Evolutionary conservation across 2,888 invertebrate genomes (phyloP).

Genomic region (Sclerodermus sp.): DNA sequence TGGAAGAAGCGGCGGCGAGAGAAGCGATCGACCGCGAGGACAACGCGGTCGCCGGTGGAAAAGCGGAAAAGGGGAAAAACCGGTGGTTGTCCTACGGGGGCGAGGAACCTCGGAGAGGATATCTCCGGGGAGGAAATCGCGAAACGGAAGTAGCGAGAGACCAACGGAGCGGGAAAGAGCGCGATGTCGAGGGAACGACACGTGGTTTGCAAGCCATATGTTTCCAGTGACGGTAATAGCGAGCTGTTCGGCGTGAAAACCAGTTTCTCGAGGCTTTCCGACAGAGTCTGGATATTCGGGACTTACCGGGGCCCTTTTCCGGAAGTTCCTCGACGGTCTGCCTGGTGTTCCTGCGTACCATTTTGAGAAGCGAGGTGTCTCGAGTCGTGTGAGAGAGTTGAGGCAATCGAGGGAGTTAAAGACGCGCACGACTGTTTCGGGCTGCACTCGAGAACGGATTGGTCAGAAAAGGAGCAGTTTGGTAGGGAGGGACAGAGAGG

Average conservation of each 20-base stretch:
- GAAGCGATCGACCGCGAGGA: too few relatives aligned
- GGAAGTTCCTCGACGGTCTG: slow-evolving; percentile 54
- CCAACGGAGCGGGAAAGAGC: too few relatives aligned
- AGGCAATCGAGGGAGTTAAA: not conserved
- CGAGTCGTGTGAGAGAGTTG: not conserved
- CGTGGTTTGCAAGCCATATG: not conserved
- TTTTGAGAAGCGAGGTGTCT: slow-evolving; percentile 28
- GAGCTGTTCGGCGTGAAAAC: too few relatives aligned
- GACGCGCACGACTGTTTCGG: slow-evolving; percentile 13
- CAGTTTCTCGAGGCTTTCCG: too few relatives aligned
- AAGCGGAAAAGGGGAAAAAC: too few relatives aligned
- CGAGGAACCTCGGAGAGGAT: too few relatives aligned
- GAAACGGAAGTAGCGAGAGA: too few relatives aligned
- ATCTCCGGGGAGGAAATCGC: too few relatives aligned
- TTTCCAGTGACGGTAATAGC: not conserved
- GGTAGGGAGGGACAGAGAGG: slow-evolving; percentile 1
- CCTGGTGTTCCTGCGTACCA: slow-evolving; percentile 57
- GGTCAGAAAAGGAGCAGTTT: not conserved
- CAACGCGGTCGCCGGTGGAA: too few relatives aligned
- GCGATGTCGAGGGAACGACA: not conserved
- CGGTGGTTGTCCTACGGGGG: too few relatives aligned
- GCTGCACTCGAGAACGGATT: not conserved
- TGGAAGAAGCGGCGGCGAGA: too few relatives aligned
- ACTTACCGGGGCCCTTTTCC: slow-evolving; percentile 62
- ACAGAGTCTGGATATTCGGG: too few relatives aligned